phyloP scores from a whole-genome alignment of 23 tunicate genomes.

The Trididemnum clinides region DNA sequence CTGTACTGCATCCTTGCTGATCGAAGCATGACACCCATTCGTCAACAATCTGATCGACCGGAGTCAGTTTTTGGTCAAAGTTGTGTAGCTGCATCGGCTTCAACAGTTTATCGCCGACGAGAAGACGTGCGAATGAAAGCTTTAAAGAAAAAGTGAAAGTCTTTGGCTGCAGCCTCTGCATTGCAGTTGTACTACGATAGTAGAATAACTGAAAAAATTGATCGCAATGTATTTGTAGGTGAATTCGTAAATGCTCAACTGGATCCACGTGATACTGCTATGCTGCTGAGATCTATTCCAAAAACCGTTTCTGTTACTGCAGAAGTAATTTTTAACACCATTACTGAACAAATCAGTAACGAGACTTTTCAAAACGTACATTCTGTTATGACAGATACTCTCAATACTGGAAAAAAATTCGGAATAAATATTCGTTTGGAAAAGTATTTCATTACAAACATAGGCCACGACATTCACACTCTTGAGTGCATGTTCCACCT shows the following conservation, averaged over 20 bases:
- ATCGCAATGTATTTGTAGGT: background rate
- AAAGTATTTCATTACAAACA: background rate
- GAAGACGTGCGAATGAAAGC: background rate
- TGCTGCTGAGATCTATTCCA: background rate
- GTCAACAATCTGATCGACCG: background rate
- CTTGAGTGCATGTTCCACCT: conserved; percentile 2
- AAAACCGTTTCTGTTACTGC: background rate
- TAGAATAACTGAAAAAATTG: background rate
- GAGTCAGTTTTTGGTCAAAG: background rate
- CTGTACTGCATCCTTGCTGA: background rate
- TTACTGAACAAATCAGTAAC: background rate
- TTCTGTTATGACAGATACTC: conserved; percentile 6
- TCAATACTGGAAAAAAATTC: conserved; percentile 12
- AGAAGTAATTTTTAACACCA: background rate
- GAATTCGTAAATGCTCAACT: background rate
- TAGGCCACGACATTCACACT: conserved; percentile 12
- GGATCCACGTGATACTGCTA: background rate
- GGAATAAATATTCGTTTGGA: background rate
- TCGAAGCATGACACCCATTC: background rate
- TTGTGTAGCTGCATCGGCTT: background rate
- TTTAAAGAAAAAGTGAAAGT: background rate
- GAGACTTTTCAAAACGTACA: background rate
- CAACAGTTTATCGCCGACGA: background rate
- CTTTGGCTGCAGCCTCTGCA: background rate
- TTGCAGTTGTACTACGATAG: background rate